Evolutionary conservation across 2,888 invertebrate species (phyloP).

Genomic region (Tenodera sinensis): DNA sequence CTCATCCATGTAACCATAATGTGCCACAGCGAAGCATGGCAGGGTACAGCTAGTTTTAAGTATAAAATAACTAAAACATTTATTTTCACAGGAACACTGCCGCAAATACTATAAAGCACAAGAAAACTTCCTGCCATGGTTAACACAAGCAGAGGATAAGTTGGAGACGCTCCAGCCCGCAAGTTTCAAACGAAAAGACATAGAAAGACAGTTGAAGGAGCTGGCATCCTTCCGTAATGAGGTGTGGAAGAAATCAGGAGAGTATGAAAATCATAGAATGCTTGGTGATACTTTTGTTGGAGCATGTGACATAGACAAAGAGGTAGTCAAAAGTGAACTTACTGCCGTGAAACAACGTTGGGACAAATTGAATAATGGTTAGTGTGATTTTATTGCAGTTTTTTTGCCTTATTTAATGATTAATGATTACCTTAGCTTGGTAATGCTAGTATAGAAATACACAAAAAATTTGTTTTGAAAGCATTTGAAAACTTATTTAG

Average conservation of each 20-base stretch:
- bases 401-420: too few species aligned
- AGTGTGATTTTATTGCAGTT: slow-evolving; percentile 36
- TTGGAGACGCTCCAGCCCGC: slow-evolving; percentile 72
- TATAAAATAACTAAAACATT: too few species aligned
- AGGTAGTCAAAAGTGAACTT: slow-evolving; percentile 78
- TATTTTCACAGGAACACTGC: slow-evolving; percentile 63
- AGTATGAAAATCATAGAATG: slow-evolving; percentile 83
- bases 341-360: slow-evolving; percentile 80
- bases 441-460: neutral
- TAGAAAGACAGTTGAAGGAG: slow-evolving; percentile 84
- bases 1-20: too few species aligned
- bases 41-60: too few species aligned
- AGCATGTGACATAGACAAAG: slow-evolving; percentile 87
- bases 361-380: slow-evolving; percentile 85
- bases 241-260: slow-evolving; percentile 89
- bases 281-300: slow-evolving; percentile 84
- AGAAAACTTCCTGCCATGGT: slow-evolving; percentile 84
- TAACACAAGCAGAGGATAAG: slow-evolving; percentile 81
- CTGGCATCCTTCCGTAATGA: slow-evolving; percentile 87
- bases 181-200: slow-evolving; percentile 78
- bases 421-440: neutral
- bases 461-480: neutral
- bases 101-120: slow-evolving; percentile 83
- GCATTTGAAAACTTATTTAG: neutral
- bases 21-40: too few species aligned